A percentile compares a stretch with the other conserved stretches of the same genome.
These are phyloP conservation scores for Astropecten irregularis DNA, from an alignment of 53 echinoderm and acorn worm species.

Conservation along the genomic window DNA sequence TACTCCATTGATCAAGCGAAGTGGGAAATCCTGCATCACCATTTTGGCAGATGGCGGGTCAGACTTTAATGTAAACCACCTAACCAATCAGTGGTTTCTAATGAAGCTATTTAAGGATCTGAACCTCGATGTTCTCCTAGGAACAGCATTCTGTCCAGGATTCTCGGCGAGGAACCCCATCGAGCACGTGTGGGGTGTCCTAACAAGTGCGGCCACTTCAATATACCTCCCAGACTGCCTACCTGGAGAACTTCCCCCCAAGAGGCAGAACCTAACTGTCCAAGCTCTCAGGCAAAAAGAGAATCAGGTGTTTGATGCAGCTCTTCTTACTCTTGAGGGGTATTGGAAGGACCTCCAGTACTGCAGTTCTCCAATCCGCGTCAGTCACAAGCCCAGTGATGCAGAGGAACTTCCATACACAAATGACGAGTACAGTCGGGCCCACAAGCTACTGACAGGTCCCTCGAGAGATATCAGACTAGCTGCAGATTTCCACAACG, in stretches of 20 bases:
- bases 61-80: conserved; percentile 57
- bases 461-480: neutral
- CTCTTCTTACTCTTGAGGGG: neutral
- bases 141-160: conserved; percentile 46
- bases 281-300: neutral
- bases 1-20: conserved; percentile 32
- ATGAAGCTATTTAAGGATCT: conserved; percentile 34
- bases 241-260: neutral
- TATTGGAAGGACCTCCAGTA: neutral
- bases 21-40: neutral
- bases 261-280: neutral
- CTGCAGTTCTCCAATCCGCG: neutral
- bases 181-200: too few relatives aligned
- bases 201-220: neutral
- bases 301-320: neutral
- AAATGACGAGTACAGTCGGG: neutral
- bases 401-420: neutral
- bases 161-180: conserved; percentile 60
- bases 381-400: neutral
- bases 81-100: conserved; percentile 30
- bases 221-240: neutral
- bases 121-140: conserved; percentile 40
- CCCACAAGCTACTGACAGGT: neutral
- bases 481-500: neutral
- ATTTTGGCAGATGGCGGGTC: conserved; percentile 48